Conservation (phyloP, 2,888 invertebrate species). For the Cheilosia grossa region DNA sequence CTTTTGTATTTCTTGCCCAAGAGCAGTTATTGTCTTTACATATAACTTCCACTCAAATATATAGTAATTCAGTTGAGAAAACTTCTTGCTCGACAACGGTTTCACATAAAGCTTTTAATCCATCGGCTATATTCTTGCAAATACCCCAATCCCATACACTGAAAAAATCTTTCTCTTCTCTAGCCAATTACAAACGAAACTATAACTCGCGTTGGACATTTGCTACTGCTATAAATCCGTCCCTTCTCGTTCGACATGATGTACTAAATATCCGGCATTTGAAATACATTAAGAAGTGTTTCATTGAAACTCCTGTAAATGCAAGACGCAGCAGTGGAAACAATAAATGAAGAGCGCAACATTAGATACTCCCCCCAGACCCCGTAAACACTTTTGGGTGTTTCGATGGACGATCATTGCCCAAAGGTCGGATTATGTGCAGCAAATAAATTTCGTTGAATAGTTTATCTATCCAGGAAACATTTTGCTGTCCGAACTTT, state of each 20-base stretch:
- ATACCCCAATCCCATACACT: background rate
- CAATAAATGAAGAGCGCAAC: conserved; percentile 46
- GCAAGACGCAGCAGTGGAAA: conserved; percentile 10
- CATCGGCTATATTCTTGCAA: background rate
- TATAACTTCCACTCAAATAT: background rate
- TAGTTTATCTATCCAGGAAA: conserved; percentile 68
- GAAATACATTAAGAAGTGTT: conserved; percentile 41
- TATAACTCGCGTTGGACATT: conserved; percentile 1
- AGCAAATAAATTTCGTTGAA: conserved; percentile 53
- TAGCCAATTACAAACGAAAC: conserved; percentile 9
- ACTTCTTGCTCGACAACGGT: background rate
- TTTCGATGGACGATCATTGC: conserved; percentile 23
- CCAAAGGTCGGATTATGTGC: conserved; percentile 51
- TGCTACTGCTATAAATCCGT: conserved; percentile 23
- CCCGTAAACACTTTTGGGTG: conserved; percentile 46
- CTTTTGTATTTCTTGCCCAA: too few species aligned
- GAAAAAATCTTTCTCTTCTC: background rate
- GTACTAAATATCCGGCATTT: conserved; percentile 49
- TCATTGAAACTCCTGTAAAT: conserved; percentile 15
- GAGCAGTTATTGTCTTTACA: too few species aligned
- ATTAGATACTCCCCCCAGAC: conserved; percentile 8
- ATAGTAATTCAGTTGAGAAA: background rate
- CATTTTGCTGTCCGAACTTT: conserved; percentile 66
- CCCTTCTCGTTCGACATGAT: background rate
- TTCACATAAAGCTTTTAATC: background rate